Percentiles rank a stretch among this genome's conserved stretches.
phyloP scores from a whole-genome alignment of 2,113 vertebrate genomes.

The Orientallactaga bullata region DNA sequence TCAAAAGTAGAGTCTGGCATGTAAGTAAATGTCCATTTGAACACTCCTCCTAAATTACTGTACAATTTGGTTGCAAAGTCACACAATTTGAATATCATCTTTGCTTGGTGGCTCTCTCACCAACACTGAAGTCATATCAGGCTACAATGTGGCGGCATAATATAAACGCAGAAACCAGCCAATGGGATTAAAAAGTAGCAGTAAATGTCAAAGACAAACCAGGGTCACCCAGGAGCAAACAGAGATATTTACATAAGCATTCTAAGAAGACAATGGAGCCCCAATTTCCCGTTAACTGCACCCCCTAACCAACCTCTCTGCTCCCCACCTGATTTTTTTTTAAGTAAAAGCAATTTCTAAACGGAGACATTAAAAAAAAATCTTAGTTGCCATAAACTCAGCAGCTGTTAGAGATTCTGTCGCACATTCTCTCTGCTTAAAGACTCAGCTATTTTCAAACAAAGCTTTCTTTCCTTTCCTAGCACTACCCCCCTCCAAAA shows the following conservation, averaged over 20 bases:
- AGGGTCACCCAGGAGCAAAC: slow-evolving; percentile 61
- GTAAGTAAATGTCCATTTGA: slow-evolving; percentile 59
- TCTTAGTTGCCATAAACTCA: slow-evolving; percentile 19
- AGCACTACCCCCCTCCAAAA: background rate
- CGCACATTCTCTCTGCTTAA: slow-evolving; percentile 35
- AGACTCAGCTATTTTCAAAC: slow-evolving; percentile 73
- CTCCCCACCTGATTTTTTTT: slow-evolving; percentile 62
- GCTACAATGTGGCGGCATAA: slow-evolving; percentile 51
- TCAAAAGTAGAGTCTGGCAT: slow-evolving; percentile 68
- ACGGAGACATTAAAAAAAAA: slow-evolving; percentile 1
- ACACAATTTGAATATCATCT: slow-evolving; percentile 66
- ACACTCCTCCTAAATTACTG: slow-evolving; percentile 69
- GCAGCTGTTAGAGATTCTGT: slow-evolving; percentile 46
- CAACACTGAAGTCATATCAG: slow-evolving; percentile 65
- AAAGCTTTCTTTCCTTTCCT: slow-evolving; percentile 53
- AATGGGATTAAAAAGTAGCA: slow-evolving; percentile 76
- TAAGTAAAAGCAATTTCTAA: slow-evolving; percentile 65
- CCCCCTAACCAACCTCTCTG: slow-evolving; percentile 44
- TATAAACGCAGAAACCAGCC: slow-evolving; percentile 60
- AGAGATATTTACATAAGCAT: slow-evolving; percentile 77
- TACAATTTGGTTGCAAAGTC: slow-evolving; percentile 69
- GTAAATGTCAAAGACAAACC: slow-evolving; percentile 79
- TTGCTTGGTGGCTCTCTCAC: slow-evolving; percentile 67
- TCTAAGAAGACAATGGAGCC: slow-evolving; percentile 80
- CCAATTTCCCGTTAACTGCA: slow-evolving; percentile 49